Base-by-base conservation (phyloP, 2,888 invertebrate genomes). In the Coremacera marginata region DNA sequence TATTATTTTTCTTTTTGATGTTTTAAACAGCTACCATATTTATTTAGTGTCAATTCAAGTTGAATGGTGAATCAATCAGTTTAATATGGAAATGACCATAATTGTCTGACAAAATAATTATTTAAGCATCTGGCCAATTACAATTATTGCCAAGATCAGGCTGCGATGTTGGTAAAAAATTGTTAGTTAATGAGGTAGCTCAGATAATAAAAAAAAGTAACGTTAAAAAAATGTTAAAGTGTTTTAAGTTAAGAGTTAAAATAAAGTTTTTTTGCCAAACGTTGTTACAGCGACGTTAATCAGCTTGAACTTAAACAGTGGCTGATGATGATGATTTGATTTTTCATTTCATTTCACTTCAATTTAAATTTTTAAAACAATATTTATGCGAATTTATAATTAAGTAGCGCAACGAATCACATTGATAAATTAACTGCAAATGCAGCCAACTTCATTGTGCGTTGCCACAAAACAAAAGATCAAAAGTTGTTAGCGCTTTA, bases 71-170 rank as follows among this genome's bases (percentile, higher is more conserved):
- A 71, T 72, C 57, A 68, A 72, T 72, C 77, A 37, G 63, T 63
- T 73, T 79, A n/a, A 78, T 81, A 82, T 81, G 82, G 82, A 76
- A 75, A 82, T 80, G 78, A 68, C 84, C 83, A 82, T 85, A 87
- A 85, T 84, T 85, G 85, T 81, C 71, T 34, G 71, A 16, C 55
- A 74, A 78, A 81, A 80, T 83, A 84, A 84, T 85, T 83, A 86
- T 78, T 67, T 55, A 37, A 57, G 27, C 70, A 77, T 73, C 75
- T 37, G 31, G 14, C 60, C 25, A 44, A 14, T 44, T n/a, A 52
- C 49, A 74, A 74, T 74, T 63, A 74, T 65, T 63, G 73, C 37
- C 73, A 63, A 74, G 73, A 74, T 74, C 73, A 44, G 11, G 44
- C 11, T 44, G 44, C 14, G 37, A 37, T 37, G 37, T 8, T 37